Evolutionary conservation across 1,140 invertebrate species (phyloP).

Genomic region (Scaptomyza graminum): DNA sequence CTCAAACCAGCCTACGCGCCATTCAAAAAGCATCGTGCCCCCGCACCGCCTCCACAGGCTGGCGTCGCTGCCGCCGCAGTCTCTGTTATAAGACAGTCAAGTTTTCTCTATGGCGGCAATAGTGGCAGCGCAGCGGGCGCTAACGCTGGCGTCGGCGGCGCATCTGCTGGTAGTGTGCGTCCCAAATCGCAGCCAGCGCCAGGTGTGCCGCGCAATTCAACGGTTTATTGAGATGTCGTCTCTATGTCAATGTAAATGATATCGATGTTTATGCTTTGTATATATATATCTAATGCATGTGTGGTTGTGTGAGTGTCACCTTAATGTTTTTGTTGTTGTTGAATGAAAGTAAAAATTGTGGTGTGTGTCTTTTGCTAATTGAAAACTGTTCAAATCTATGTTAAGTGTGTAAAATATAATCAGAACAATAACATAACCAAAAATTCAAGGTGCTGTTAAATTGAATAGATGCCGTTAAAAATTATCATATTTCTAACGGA

Average conservation of each 20-base stretch:
- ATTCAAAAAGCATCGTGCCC: constrained; percentile 75
- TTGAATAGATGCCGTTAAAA: background rate
- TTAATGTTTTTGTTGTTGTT: constrained; percentile 9
- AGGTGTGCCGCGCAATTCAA: constrained; percentile 58
- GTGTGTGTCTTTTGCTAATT: background rate
- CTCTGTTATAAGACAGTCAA: constrained; percentile 79
- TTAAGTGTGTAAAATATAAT: constrained; percentile 42
- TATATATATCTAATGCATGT: constrained; percentile 34
- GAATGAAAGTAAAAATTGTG: no score
- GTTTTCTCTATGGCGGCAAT: constrained; percentile 74
- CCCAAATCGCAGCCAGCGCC: constrained; percentile 60
- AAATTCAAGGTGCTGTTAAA: background rate
- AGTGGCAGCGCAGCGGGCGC: constrained; percentile 36
- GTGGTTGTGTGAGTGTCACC: constrained; percentile 12
- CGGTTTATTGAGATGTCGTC: constrained; percentile 57
- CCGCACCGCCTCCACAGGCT: constrained; percentile 75
- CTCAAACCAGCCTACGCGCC: constrained; percentile 72
- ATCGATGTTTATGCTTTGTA: constrained; percentile 47
- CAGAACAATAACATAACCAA: constrained; percentile 21
- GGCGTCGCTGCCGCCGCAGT: constrained; percentile 79
- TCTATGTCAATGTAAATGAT: constrained; percentile 16
- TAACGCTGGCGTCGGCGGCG: constrained; percentile 2
- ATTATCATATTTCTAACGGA: constrained; percentile 1
- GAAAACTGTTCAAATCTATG: constrained; percentile 28
- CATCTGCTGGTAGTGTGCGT: constrained; percentile 31